Base-by-base conservation (phyloP, 2,113 vertebrate species). In the Electrona antarctica region DNA sequence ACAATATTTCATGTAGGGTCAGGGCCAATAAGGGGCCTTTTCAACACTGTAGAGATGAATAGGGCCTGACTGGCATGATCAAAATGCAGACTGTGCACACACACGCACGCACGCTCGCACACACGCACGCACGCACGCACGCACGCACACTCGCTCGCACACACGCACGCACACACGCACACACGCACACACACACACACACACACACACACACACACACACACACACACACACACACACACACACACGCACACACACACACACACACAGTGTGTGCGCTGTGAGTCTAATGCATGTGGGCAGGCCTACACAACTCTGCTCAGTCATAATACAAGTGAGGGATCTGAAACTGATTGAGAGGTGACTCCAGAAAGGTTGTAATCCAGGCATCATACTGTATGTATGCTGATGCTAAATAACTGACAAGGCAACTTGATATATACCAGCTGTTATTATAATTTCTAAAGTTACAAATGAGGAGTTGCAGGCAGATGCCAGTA, bases 1-100 rank as follows among this genome's bases (percentile, higher is more conserved):
- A 89, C 88, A 89, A 89, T 92, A 90, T 90, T 92, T 92, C 88
- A 89, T 86, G 80, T 79, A 60, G 84, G 91, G 86, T 92, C 90
- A 88, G 79, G 79, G 82, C 87, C 90, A 90, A 89, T 89, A 87
- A 89, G 83, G 82, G 86, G 85, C 85, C 84, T 86, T 92, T 91
- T 91, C 87, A 88, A 84, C 88, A 87, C 79, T 64, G 61, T 65
- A 64, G 85, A 88, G 85, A 90, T 88, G 84, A 90, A 90, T 85
- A 65, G 83, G 60, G 67, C 62, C 77, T 79, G 85, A 89, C 87
- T 78, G 81, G 47, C 64, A 71, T 78, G 73, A 87, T 91, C 81
- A 90, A 82, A 90, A 87, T 82, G 59, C 71, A 72, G 73, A 71
- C 62, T 15, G 33, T 21, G 28, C 66, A 64, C 62, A 13, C 46